Evolutionary conservation across 2,113 vertebrate genomes (phyloP).

Genomic region (Anarrhichthys ocellatus): DNA sequence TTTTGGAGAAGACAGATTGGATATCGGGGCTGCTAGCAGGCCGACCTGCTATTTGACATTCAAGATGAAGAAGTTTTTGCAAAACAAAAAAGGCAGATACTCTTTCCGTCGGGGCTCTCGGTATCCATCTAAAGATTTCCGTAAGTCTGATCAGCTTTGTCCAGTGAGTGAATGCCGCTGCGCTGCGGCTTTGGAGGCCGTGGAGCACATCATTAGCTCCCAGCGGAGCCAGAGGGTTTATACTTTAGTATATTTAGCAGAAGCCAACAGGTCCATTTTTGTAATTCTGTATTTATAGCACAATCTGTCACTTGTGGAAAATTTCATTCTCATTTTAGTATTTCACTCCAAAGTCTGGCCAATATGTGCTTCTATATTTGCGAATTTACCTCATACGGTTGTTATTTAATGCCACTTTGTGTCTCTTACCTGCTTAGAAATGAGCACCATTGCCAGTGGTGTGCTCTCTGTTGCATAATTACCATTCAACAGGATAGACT

Average conservation of each 20-base stretch:
- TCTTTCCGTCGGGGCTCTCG: conserved; percentile 73
- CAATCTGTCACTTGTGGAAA: conserved; percentile 16
- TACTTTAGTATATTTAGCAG: conserved; percentile 9
- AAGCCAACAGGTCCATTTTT: conserved; percentile 10
- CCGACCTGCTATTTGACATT: conserved; percentile 44
- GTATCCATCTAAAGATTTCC: conserved; percentile 83
- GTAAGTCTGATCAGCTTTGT: conserved; percentile 82
- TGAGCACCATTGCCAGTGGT: not conserved
- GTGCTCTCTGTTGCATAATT: conserved; percentile 34
- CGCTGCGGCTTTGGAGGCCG: conserved; percentile 20
- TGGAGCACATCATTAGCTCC: conserved; percentile 43
- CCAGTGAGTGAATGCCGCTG: conserved; percentile 44
- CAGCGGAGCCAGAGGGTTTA: conserved; percentile 31
- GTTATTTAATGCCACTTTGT: not conserved
- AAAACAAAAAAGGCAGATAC: conserved; percentile 73
- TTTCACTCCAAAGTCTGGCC: not conserved
- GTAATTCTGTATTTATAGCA: conserved; percentile 24
- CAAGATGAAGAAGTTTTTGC: conserved; percentile 79
- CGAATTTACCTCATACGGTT: not conserved
- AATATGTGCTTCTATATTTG: not conserved
- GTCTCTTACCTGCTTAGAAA: conserved; percentile 4
- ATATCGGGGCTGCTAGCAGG: conserved; percentile 58
- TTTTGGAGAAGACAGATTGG: conserved; percentile 45
- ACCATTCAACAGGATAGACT: conserved; percentile 36
- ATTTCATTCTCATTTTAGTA: conserved; percentile 3